Percentiles rank a stretch among this genome's conserved stretches.
These are phyloP conservation scores for Pipa parva DNA, from an alignment of 2,113 vertebrate species.

Conservation along the genomic window DNA sequence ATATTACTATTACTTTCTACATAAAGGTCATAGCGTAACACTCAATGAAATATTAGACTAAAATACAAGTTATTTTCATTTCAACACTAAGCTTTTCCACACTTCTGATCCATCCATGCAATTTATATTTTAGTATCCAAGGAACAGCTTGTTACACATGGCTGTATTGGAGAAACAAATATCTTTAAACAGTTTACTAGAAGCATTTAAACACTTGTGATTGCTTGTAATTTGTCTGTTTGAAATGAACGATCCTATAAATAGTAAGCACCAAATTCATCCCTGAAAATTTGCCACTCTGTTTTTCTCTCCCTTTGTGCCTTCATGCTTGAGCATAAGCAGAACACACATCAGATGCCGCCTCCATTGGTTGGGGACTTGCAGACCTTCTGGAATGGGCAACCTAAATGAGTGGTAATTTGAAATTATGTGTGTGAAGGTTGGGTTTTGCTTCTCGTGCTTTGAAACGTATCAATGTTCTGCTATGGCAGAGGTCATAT, in stretches of 20 bases:
- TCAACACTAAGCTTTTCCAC: no score
- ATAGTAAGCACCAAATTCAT: not conserved
- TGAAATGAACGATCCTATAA: not conserved
- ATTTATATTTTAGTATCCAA: no score
- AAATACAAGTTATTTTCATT: no score
- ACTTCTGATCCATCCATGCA: no score
- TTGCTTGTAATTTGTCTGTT: not conserved
- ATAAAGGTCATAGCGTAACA: no score
- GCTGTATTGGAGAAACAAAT: not conserved
- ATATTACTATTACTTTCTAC: no score
- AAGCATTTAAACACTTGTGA: not conserved
- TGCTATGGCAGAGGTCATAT: not conserved
- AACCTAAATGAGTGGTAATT: not conserved
- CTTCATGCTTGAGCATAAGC: not conserved
- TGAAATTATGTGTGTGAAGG: not conserved
- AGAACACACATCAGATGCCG: not conserved
- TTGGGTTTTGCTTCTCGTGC: not conserved
- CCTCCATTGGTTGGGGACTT: not conserved
- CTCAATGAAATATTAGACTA: no score
- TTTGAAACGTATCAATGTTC: not conserved
- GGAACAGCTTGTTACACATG: no score
- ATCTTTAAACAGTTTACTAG: not conserved
- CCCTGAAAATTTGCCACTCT: not conserved
- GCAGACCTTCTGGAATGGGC: not conserved
- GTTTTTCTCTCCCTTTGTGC: not conserved